Conservation (phyloP, 2,797 vertebrate species). For the Amblyopsis hoosieri region DNA sequence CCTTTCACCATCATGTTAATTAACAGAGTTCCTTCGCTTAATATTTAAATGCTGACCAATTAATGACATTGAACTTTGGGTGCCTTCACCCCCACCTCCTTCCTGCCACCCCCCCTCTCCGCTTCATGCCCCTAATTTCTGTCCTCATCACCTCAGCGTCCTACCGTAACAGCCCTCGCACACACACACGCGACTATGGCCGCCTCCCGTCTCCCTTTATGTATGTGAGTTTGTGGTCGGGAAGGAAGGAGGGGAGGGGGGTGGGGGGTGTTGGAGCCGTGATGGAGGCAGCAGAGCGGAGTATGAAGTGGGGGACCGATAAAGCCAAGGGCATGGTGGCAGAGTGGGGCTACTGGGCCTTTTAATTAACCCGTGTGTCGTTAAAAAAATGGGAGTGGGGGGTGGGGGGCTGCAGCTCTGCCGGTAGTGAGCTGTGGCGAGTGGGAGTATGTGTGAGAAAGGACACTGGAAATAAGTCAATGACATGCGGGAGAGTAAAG, state of each 20-base stretch:
- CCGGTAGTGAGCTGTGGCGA: conserved; percentile 2
- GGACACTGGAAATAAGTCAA: conserved; percentile 49
- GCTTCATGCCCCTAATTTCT: conserved; percentile 34
- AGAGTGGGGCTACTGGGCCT: conserved; percentile 73
- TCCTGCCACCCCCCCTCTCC: conserved; percentile 6
- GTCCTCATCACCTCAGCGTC: conserved; percentile 65
- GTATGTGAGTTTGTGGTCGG: conserved; percentile 69
- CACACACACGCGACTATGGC: conserved; percentile 49
- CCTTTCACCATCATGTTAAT: conserved; percentile 88
- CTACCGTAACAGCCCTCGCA: conserved; percentile 38
- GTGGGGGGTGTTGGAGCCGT: conserved; percentile 5
- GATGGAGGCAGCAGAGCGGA: conserved; percentile 56
- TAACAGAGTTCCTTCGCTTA: conserved; percentile 83
- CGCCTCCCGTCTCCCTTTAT: conserved; percentile 69
- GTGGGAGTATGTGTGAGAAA: too few species aligned
- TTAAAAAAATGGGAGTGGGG: conserved; percentile 76
- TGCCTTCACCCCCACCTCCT: conserved; percentile 45
- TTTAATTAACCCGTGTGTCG: conserved; percentile 90
- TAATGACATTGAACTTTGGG: conserved; percentile 88
- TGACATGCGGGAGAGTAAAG: conserved; percentile 34
- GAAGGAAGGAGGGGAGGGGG: conserved; percentile 46
- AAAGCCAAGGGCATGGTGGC: conserved; percentile 70
- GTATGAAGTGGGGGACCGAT: conserved; percentile 71
- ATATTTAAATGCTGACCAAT: conserved; percentile 90
- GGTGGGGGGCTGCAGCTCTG: conserved; percentile 6